Evolutionary conservation across 2,888 invertebrate species (phyloP).

Genomic region (Gonocerus acuteangulatus): DNA sequence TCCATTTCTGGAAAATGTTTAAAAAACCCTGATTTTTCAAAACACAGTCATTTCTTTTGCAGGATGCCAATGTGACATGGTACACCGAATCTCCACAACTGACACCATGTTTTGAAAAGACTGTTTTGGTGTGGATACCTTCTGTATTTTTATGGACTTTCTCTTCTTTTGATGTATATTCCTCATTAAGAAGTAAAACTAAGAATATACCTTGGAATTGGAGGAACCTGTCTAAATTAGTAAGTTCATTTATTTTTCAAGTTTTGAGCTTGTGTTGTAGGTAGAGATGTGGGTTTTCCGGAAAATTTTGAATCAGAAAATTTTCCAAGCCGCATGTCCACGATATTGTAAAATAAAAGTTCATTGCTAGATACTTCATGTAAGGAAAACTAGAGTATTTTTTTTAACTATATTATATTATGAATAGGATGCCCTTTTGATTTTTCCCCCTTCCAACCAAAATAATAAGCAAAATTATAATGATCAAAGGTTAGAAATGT

Average conservation of each 20-base stretch:
- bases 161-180: conserved; percentile 65
- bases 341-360: too few relatives aligned
- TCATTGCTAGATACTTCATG: too few relatives aligned
- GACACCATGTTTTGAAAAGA: conserved; percentile 86
- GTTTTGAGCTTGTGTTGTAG: background rate
- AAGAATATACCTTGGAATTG: conserved; percentile 64
- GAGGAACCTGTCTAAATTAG: conserved; percentile 64
- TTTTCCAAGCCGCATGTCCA: too few relatives aligned
- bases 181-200: conserved; percentile 66
- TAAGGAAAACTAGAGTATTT: too few relatives aligned
- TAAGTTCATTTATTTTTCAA: conserved; percentile 39
- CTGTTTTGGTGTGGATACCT: conserved; percentile 82
- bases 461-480: too few relatives aligned
- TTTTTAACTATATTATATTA: too few relatives aligned
- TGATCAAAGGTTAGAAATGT: too few relatives aligned
- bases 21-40: background rate
- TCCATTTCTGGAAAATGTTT: background rate
- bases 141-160: conserved; percentile 75
- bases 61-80: conserved; percentile 76
- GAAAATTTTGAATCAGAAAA: too few relatives aligned
- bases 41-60: too few relatives aligned
- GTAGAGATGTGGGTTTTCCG: too few relatives aligned
- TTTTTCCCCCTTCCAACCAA: too few relatives aligned
- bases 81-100: conserved; percentile 73
- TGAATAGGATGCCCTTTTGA: too few relatives aligned